phyloP scores from a whole-genome alignment of 2,797 vertebrate species.

The Pseudomugil gertrudae region DNA sequence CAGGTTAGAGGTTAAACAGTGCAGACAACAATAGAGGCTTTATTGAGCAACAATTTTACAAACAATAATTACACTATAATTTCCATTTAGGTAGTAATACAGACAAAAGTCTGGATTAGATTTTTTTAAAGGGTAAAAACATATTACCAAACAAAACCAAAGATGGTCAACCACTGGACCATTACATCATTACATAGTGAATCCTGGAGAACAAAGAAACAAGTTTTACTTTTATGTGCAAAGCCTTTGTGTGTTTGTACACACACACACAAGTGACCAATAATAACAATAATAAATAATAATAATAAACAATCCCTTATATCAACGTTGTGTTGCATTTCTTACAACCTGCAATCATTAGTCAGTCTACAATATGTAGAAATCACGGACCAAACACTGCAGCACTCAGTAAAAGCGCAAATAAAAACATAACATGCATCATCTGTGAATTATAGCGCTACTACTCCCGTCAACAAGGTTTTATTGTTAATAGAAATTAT shows the following conservation, averaged over 20 bases:
- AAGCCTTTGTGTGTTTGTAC: too few relatives aligned
- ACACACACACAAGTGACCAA: too few relatives aligned
- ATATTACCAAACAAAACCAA: background rate
- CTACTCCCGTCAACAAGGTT: background rate
- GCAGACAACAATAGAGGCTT: background rate
- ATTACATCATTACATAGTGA: background rate
- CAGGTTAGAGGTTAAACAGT: background rate
- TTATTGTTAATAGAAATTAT: background rate
- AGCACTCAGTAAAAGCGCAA: too few relatives aligned
- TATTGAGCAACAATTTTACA: background rate
- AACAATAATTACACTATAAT: background rate
- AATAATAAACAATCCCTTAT: background rate
- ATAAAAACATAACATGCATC: too few relatives aligned
- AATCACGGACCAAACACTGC: conserved; percentile 39
- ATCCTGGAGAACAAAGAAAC: background rate
- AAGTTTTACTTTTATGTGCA: too few relatives aligned
- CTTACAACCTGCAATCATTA: background rate
- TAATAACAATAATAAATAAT: too few relatives aligned
- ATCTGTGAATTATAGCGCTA: too few relatives aligned
- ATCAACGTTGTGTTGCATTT: background rate
- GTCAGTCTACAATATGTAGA: too few relatives aligned
- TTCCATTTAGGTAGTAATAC: too few relatives aligned
- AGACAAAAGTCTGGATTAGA: too few relatives aligned
- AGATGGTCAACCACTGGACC: too few relatives aligned
- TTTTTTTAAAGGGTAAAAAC: background rate